Evolutionary conservation across 1,140 invertebrate genomes (phyloP).

Genomic region (Leptinotarsa texana): DNA sequence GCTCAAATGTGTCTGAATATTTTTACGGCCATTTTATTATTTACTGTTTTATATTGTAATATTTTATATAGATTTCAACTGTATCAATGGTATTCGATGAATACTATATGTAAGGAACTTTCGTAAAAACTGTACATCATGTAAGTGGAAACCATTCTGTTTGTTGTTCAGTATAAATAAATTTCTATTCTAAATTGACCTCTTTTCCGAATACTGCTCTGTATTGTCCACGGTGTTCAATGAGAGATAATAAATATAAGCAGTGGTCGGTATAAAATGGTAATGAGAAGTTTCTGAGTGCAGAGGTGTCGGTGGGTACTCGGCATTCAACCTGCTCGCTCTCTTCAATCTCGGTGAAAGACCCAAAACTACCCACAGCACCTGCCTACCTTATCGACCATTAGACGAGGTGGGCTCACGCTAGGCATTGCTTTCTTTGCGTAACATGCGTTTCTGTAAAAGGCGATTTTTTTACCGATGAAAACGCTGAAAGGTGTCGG

Average conservation of each 20-base stretch:
- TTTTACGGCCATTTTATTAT: no score
- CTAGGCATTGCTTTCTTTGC: conserved; percentile 34
- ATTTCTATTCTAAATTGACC: neutral
- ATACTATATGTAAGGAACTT: no score
- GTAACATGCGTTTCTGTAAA: conserved; percentile 22
- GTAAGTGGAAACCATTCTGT: no score
- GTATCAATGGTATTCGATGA: no score
- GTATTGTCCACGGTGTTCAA: neutral
- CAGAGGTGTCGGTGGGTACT: conserved; percentile 39
- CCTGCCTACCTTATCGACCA: conserved; percentile 27
- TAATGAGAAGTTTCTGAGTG: conserved; percentile 21
- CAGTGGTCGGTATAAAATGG: neutral
- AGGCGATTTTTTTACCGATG: no score
- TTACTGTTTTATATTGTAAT: no score
- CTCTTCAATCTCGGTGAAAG: conserved; percentile 41
- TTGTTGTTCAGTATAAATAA: no score
- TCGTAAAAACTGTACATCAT: no score
- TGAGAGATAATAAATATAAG: conserved; percentile 18
- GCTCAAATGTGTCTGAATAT: no score
- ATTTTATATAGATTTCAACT: no score
- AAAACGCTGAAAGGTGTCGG: no score
- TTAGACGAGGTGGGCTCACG: conserved; percentile 13
- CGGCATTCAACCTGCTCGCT: conserved; percentile 40
- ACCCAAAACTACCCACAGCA: conserved; percentile 32
- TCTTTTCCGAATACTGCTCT: neutral